These are phyloP conservation scores for Dendrolimus houi DNA, from an alignment of 2,888 invertebrate genomes.

Conservation along the genomic window DNA sequence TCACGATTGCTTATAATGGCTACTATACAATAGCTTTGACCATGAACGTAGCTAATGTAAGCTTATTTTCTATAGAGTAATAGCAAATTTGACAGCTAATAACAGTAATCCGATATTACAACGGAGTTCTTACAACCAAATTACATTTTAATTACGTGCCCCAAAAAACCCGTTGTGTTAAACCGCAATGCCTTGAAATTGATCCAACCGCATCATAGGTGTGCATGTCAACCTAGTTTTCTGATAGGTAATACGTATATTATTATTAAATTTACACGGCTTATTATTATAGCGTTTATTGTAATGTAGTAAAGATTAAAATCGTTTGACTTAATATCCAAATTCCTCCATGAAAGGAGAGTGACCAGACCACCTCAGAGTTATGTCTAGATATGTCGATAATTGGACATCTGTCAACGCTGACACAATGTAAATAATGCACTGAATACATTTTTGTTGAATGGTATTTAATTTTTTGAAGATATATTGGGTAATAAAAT, in stretches of 20 bases:
- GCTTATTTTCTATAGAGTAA: neutral
- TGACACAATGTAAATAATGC: constrained; percentile 14
- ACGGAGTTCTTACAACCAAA: constrained; percentile 1
- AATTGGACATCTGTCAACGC: constrained; percentile 37
- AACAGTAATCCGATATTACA: neutral
- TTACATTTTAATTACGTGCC: constrained; percentile 19
- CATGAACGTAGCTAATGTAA: neutral
- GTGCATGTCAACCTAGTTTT: constrained; percentile 49
- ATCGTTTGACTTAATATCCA: neutral
- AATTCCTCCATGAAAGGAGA: neutral
- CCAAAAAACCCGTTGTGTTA: constrained; percentile 36
- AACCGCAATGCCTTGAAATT: constrained; percentile 64
- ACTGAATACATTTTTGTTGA: constrained; percentile 6
- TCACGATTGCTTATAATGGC: neutral
- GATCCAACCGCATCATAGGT: constrained; percentile 62
- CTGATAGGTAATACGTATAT: constrained; percentile 30
- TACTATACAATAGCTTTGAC: neutral
- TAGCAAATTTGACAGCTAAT: neutral
- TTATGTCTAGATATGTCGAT: constrained; percentile 24
- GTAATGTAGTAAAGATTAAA: constrained; percentile 9
- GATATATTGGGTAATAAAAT: neutral
- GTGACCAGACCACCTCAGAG: constrained; percentile 13
- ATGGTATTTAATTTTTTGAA: constrained; percentile 15
- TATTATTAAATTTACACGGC: constrained; percentile 1
- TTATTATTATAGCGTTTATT: constrained; percentile 11